These are phyloP conservation scores for Nymphalis io DNA, from an alignment of 1,140 invertebrate species.

Conservation along the genomic window DNA sequence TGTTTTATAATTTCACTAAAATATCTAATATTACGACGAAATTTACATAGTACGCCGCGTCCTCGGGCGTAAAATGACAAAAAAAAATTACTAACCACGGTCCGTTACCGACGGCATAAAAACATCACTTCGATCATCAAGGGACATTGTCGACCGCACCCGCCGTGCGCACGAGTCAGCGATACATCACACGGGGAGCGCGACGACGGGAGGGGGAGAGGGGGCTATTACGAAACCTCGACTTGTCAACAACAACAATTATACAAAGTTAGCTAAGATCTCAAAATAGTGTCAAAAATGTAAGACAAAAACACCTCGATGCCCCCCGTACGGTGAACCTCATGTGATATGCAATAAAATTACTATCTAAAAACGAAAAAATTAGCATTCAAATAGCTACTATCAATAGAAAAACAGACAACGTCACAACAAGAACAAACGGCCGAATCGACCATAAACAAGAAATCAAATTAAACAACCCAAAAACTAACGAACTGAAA, in stretches of 20 bases:
- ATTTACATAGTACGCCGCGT: conserved; percentile 54
- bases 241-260: conserved; percentile 35
- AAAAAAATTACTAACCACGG: conserved; percentile 63
- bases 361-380: conserved; percentile 66
- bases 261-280: conserved; percentile 31
- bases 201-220: conserved; percentile 8
- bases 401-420: conserved; percentile 65
- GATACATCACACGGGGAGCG: conserved; percentile 6
- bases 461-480: conserved; percentile 51
- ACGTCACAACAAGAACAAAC: conserved; percentile 69
- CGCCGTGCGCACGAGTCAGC: conserved; percentile 56
- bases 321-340: conserved; percentile 56
- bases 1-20: conserved; percentile 73
- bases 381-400: conserved; percentile 52
- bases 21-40: conserved; percentile 60
- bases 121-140: not conserved
- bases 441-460: conserved; percentile 56
- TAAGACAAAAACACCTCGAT: conserved; percentile 58
- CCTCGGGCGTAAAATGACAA: conserved; percentile 36
- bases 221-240: conserved; percentile 8
- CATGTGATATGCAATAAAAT: conserved; percentile 70
- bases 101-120: conserved; percentile 51
- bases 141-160: conserved; percentile 45
- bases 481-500: conserved; percentile 57
- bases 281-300: conserved; percentile 50